phyloP scores from a whole-genome alignment of 2,113 vertebrate species.

The Porphyrio hochstetteri region DNA sequence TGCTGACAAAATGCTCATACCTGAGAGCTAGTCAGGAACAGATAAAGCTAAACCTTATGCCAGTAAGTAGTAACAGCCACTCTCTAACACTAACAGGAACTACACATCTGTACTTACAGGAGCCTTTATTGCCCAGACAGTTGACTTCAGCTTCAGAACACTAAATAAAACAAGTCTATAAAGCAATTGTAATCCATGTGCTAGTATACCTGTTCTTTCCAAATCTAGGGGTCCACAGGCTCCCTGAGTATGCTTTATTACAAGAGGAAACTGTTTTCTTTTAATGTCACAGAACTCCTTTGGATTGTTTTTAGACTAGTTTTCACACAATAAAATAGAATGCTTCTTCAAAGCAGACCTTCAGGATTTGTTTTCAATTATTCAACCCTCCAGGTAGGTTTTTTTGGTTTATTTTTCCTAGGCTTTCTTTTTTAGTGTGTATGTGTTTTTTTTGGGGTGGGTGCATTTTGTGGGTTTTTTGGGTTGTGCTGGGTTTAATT shows the following conservation, averaged over 20 bases:
- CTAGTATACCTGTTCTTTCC: not conserved
- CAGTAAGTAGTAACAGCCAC: not conserved
- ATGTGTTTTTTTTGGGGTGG: not conserved
- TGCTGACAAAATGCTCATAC: not conserved
- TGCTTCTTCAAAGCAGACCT: not conserved
- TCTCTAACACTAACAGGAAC: not conserved
- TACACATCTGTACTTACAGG: not conserved
- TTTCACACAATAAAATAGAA: not conserved
- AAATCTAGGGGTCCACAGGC: not conserved
- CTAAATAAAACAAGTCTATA: not conserved
- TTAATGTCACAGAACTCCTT: not conserved
- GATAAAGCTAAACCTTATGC: not conserved
- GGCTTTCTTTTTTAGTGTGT: too few species aligned
- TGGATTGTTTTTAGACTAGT: not conserved
- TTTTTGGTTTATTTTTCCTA: not conserved
- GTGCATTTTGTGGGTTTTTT: not conserved
- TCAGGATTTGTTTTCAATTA: not conserved
- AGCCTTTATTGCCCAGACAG: not conserved
- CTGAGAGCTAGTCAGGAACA: not conserved
- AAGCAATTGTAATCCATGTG: not conserved
- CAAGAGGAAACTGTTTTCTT: not conserved
- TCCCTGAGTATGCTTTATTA: not conserved
- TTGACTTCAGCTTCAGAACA: not conserved
- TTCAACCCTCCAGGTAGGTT: not conserved
- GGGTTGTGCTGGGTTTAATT: not conserved